Conservation (phyloP, 2,888 invertebrate species). For the Morpho deidamia region DNA sequence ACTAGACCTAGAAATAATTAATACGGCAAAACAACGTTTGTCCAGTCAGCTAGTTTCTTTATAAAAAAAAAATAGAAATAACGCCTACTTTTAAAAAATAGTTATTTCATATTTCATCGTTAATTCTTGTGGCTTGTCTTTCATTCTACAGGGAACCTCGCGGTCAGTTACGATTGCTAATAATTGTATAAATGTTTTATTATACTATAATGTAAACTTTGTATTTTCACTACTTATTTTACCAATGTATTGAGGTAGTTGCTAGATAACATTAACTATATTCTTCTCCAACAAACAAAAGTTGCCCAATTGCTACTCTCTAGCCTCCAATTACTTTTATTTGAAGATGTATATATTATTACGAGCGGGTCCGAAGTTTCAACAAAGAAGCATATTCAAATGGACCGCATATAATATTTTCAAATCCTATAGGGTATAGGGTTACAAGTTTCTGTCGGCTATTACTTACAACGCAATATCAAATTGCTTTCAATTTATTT, state of each 20-base stretch:
- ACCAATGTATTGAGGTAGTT: too few relatives aligned
- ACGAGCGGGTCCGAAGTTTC: slow-evolving; percentile 6
- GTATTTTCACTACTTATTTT: too few relatives aligned
- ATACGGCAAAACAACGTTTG: too few relatives aligned
- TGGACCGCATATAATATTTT: slow-evolving; percentile 20
- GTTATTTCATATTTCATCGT: too few relatives aligned
- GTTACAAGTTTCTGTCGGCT: slow-evolving; percentile 68
- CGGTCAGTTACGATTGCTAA: not conserved
- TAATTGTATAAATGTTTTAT: not conserved
- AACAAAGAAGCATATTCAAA: slow-evolving; percentile 20
- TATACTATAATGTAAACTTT: not conserved
- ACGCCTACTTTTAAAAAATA: too few relatives aligned
- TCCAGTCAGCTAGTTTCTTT: too few relatives aligned
- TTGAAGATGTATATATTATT: slow-evolving; percentile 2
- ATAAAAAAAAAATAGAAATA: too few relatives aligned
- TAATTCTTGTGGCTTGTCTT: too few relatives aligned
- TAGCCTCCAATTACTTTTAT: slow-evolving; percentile 4
- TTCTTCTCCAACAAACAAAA: too few relatives aligned
- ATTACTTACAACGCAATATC: slow-evolving; percentile 79
- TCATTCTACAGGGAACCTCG: too few relatives aligned
- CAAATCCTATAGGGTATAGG: slow-evolving; percentile 55
- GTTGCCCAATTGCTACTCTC: not conserved
- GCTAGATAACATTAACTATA: too few relatives aligned
- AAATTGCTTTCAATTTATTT: slow-evolving; percentile 79
- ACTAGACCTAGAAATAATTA: too few relatives aligned